Evolutionary conservation across 2,797 vertebrate species (phyloP).

Genomic region (Iguana delicatissima): DNA sequence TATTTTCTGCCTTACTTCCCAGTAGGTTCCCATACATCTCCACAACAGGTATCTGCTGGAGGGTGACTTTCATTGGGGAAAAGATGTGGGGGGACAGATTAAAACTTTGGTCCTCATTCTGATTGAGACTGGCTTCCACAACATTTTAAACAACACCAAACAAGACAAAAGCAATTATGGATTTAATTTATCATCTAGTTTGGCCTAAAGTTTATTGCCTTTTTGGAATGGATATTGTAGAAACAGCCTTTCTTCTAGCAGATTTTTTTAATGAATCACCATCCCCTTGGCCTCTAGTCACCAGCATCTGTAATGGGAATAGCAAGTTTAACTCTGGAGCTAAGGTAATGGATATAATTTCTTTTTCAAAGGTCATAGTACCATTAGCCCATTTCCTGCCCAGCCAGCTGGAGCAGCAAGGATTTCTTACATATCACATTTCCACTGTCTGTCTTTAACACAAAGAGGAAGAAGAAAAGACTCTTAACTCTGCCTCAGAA

Average conservation of each 20-base stretch:
- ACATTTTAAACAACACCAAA: not conserved
- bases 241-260: not conserved
- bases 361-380: constrained; percentile 41
- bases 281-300: not conserved
- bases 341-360: constrained; percentile 39
- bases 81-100: no score
- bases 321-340: constrained; percentile 20
- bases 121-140: not conserved
- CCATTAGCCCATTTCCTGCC: constrained; percentile 7
- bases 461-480: constrained; percentile 38
- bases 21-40: not conserved
- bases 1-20: not conserved
- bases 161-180: not conserved
- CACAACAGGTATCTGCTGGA: not conserved
- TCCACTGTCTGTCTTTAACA: constrained; percentile 21
- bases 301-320: constrained; percentile 5
- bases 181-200: not conserved
- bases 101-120: not conserved
- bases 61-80: not conserved
- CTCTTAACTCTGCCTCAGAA: constrained; percentile 48
- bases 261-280: not conserved
- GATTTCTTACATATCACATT: constrained; percentile 45
- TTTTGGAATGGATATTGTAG: constrained; percentile 4
- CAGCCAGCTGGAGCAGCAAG: constrained; percentile 13
- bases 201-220: not conserved